Base-by-base conservation (phyloP, 2,113 vertebrate species). In the Pluvialis apricaria region DNA sequence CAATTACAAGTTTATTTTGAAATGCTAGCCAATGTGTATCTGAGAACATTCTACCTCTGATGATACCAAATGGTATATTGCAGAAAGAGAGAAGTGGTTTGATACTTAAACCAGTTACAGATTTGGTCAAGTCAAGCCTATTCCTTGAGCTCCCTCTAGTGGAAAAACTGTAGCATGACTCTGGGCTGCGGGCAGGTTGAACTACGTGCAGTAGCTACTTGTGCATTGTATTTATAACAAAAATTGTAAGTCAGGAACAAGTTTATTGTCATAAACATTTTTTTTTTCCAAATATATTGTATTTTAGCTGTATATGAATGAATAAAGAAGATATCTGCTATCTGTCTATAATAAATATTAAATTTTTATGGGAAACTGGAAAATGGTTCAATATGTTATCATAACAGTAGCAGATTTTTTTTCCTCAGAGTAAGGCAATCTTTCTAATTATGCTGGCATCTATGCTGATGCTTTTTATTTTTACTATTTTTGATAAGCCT, bases 71-170 rank as follows among this genome's bases (percentile, higher is more conserved):
- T 16, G 5, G 10, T 47, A 10, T 1, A 5, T 18, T 40, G 10
- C 8, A 14, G 62, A 55, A 73, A 77, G 32, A 0, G 0, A 38
- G 38, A 32, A 62, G 31, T 5, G 5, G 68, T 81, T 32, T 1
- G 3, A 2, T 32, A 11, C 22, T 36, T 42, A 21, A 40, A 7
- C 2, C 22, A 1, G 4, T 25, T 28, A 5, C 0, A 5, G 16
- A 5, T 49, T 82, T 47, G 17, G 38, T 49, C 10, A 47, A 60
- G 42, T 70, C 51, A n/a, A 54, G 45, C 11, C 1, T 62, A 20
- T 54, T 91, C 51, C 69, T 86, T 1, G 42, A 31, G 10, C 89
- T 47, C 97, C 96, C 95, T 92, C 97, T 94, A 47, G 89, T 96
- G 97, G 77, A 45, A 44, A n/a, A 82, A 14, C 10, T 44, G 0